Base-by-base conservation (phyloP, 2,888 invertebrate genomes). In the Diabrotica balteata region DNA sequence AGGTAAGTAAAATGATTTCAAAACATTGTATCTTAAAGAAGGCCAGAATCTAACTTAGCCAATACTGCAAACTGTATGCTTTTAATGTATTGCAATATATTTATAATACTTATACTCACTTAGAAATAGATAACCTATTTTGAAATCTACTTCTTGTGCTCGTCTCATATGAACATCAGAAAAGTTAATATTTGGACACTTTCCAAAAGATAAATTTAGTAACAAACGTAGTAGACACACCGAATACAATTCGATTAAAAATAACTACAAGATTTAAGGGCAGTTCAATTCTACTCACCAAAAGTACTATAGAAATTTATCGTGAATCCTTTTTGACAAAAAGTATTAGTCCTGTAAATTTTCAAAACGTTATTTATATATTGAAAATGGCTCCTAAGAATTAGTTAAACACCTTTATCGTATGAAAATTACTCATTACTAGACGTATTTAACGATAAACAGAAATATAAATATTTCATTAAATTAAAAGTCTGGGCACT, bases 201-300 rank as follows among this genome's bases (percentile, higher is more conserved):
- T 61, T 77, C 81, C 81, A 81, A 79, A 74, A 77, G 77, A 76
- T 81, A 82, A 80, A 78, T 79, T 76, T 80, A 81, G 79, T 74
- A 77, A 78, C 77, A 78, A 76, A 76, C 73, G 73, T 75, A 76
- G 55, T 67, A 59, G 54, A 50, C 55, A 66, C 62, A 64, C 58
- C 46, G 58, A 64, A 64, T 52, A 64, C 52, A 64, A 64, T 59
- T 64, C 52, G 64, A 64, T 52, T 59, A 64, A 64, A 64, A 77
- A 77, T 72, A 77, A 71, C 73, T 66, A 52, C 69, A 68, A 66
- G 62, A 75, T 70, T 72, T 63, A 64, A 61, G 62, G 67, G 63
- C 69, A 66, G 72, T 69, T 72, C 60, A 59, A 70, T 63, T 65
- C 59, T 67, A 79, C 81, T 81, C 74, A 82, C 81, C 75, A 74